Base-by-base conservation (phyloP, 2,113 vertebrate genomes). In the Corythoichthys haematopterus region DNA sequence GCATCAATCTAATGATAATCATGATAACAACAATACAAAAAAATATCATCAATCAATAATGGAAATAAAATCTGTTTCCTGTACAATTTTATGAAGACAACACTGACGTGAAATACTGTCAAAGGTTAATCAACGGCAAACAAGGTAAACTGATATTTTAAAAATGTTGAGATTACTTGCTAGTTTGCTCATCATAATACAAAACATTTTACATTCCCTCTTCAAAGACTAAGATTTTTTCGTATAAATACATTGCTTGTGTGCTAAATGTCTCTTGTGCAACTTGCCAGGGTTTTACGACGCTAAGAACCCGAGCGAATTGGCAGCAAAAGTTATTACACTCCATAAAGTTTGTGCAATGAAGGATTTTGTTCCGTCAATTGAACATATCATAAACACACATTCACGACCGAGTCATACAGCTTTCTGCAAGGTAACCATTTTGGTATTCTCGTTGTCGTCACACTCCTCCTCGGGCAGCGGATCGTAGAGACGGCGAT, bases 401-500 rank as follows among this genome's bases (percentile, higher is more conserved):
- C 40, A 9, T 46, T 60, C 2, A 28, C 11, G 37, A 59, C 57
- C 3, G n/a, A 62, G 28, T 88, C 81, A 85, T 70, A 79, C 14
- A 51, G 76, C 75, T 65, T 16, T 37, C 20, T 70, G 36, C 3
- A 87, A 67, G 3, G 63, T 6, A 20, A 69, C 59, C 68, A 87
- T 70, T 70, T 88, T 90, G 62, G 75, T 75, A 69, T 79, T 69
- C 65, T 83, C 85, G 8, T 66, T 76, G 7, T 79, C 63, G 28
- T 90, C 71, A 12, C 79, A 80, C n/a, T 88, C 87, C 9, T 88
- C 71, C 1, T 7, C 60, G 0, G 79, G 66, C 47, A 91, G 72
- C 1, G 91, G 88, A 0, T 91, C 61, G 0, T 93, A 94, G 73
- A 79, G 86, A 66, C 92, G 89, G 20, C 93, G 84, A 68, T 94